Evolutionary conservation across 1,140 invertebrate genomes (phyloP).

Genomic region (Temnothorax curvispinosus): DNA sequence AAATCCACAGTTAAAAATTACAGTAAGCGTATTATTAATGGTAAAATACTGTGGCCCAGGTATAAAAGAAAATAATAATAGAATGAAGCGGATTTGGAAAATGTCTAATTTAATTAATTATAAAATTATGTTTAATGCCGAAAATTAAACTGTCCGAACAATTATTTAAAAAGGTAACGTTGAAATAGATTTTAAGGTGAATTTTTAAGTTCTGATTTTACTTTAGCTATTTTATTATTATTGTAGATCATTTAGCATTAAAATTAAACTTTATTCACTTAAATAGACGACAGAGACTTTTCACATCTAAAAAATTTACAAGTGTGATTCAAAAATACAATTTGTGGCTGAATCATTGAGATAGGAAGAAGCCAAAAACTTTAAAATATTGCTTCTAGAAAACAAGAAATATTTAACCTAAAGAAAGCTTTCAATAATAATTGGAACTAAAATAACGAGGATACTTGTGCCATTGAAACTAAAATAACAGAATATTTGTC

Average conservation of each 20-base stretch:
- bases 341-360: background rate
- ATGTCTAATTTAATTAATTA: background rate
- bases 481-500: background rate
- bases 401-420: background rate
- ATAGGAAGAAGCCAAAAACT: background rate
- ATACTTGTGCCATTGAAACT: background rate
- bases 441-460: too few species aligned
- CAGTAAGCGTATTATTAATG: conserved; percentile 9
- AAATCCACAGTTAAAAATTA: conserved; percentile 24
- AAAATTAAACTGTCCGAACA: background rate
- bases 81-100: background rate
- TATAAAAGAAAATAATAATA: background rate
- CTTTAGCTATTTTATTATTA: background rate
- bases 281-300: background rate
- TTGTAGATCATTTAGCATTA: background rate
- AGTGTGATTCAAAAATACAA: conserved; percentile 18
- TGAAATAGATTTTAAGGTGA: background rate
- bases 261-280: conserved; percentile 35
- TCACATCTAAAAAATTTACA: background rate
- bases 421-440: background rate
- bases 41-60: background rate
- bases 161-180: background rate
- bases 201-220: background rate
- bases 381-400: background rate
- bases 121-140: background rate